Conservation (phyloP, 2,113 vertebrate species). For the Gopherus evgoodei region DNA sequence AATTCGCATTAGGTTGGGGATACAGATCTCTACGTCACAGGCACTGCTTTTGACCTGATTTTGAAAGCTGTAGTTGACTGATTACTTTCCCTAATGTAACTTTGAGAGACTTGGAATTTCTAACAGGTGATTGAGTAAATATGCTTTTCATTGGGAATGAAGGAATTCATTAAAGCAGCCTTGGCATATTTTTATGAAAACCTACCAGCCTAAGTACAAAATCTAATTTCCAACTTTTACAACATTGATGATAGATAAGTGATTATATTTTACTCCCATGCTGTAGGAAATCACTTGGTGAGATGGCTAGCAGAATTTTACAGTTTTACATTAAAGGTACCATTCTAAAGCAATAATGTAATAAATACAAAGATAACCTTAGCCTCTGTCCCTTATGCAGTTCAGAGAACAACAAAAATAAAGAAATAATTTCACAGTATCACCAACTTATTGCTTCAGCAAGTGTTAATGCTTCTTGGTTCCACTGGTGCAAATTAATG, state of each 20-base stretch:
- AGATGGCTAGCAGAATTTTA: constrained; percentile 37
- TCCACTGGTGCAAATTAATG: constrained; percentile 16
- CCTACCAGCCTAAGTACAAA: constrained; percentile 31
- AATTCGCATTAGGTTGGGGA: constrained; percentile 62
- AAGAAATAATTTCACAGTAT: background rate
- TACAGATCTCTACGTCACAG: constrained; percentile 57
- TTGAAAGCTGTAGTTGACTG: constrained; percentile 52
- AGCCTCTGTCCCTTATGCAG: constrained; percentile 31
- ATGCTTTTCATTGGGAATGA: constrained; percentile 49
- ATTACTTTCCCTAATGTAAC: constrained; percentile 52
- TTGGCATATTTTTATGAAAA: constrained; percentile 28
- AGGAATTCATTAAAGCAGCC: constrained; percentile 3
- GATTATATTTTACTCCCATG: constrained; percentile 38
- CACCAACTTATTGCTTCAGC: constrained; percentile 53
- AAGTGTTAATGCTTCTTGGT: constrained; percentile 7
- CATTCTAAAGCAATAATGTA: constrained; percentile 16
- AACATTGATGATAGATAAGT: constrained; percentile 27
- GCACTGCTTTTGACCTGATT: constrained; percentile 59
- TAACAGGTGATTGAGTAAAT: constrained; percentile 45
- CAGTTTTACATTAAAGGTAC: constrained; percentile 42
- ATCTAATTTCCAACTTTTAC: constrained; percentile 4
- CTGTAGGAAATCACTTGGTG: constrained; percentile 35
- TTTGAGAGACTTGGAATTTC: constrained; percentile 43
- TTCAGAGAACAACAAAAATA: constrained; percentile 4
- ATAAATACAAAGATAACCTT: constrained; percentile 9